Evolutionary conservation across 2,888 invertebrate genomes (phyloP), one percentile per base, ranked within the genome.

Genomic region (Tenthredo mesomela): DNA sequence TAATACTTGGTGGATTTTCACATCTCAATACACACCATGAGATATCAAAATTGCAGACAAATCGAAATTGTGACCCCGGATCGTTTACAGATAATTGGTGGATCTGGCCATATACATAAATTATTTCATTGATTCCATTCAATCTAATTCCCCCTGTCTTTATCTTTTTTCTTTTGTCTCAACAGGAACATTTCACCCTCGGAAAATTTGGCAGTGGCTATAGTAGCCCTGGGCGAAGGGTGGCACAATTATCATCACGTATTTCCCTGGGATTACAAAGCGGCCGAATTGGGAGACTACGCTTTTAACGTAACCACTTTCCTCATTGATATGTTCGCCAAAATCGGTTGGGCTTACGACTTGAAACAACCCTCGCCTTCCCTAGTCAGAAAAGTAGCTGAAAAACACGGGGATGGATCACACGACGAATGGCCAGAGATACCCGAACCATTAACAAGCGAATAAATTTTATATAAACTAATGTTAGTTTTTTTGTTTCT

Each of bases 301-400:
- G 92, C 95, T 87, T 91, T 95, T n/a, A 97, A 97, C 91, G 82
- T 95, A 0, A 97, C 97, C 1, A 96, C 97, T 0, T 91, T 95
- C 61, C 92, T 96, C 80, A 94, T 98, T 82, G 96, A 98, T 90
- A 90, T 95, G 12, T 97, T 96, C 92, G 95, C 96, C 0, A 94
- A 93, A 89, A 93, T 97, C 71, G 95, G 97, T 25, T 97, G 96
- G 96, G 97, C 96, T 0, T 97, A 97, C 92, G 97, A 97, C 91
- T 93, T 97, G 89, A 96, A 96, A 91, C 92, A 94, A 84, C 96
- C 96, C 0, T 95, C 96, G 0, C 93, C 94, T 12, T 94, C 95
- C 0, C 91, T 95, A 2, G 92, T 96, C 1, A 89, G 92, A 84
- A 92, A 93, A 29, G 94, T 96, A 15, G 94, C 95, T 0, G 92